Evolutionary conservation across 2,797 vertebrate species (phyloP), one percentile per base, ranked within the genome.

Genomic region (Jordanella pulchra): DNA sequence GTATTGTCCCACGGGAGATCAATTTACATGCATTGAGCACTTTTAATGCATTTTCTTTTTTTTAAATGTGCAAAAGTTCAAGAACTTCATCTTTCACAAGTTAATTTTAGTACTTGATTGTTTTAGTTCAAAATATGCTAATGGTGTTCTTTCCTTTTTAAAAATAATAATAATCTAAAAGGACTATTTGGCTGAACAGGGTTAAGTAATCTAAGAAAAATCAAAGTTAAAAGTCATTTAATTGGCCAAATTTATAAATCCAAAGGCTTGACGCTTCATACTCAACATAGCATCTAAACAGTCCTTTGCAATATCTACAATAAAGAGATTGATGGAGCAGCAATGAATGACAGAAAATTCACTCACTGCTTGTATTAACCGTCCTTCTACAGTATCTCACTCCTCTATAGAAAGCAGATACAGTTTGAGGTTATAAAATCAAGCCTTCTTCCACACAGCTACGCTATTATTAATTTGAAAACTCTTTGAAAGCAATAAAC

Each of bases 401-500:
- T 39, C 35, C 56, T 25, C 23, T 50, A 65, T 74, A 71, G 72
- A 45, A 76, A 79, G 77, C 61, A 69, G 54, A 50, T 21, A 17
- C 69, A 61, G 60, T 74, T 60, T 66, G 55, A 67, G n/a, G 61
- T 68, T 63, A 64, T 60, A 81, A 78, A 81, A 73, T 65, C 70
- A 86, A 78, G 65, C 67, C 65, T 76, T 58, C 73, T 81, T 78
- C 84, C 66, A 58, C 75, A 45, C 42, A n/a, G 67, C 54, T 69
- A 68, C 28, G 72, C 81, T 68, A 48, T 87, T 86, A 88, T 83
- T 88, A 83, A 89, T 89, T 86, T 73, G 88, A 70, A 42, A 74
- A 65, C 65, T 76, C 3, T 72, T 85, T 76, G 71, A 14, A 56
- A 77, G 84, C 75, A 72, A 75, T 74, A 65, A 71, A 79, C 61